Percentiles rank a stretch among this genome's conserved stretches.
Conservation (phyloP, 2,797 vertebrate species). For the Sebastes trivittatus region DNA sequence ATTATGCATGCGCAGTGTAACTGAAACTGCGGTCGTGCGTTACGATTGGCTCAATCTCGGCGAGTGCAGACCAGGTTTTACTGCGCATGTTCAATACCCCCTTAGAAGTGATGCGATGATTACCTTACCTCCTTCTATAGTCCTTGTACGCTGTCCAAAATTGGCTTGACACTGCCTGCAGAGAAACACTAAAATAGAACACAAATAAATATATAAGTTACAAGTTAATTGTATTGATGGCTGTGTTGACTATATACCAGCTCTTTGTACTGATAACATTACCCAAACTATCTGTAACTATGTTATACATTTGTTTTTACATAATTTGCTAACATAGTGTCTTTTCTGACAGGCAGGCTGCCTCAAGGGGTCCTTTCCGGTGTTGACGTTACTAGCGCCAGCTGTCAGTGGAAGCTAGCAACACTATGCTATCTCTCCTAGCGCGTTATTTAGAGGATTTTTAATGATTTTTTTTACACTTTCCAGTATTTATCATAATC, state of each 20-base stretch:
- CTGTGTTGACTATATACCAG: fast-evolving
- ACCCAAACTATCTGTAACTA: fast-evolving
- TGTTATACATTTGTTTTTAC: not conserved
- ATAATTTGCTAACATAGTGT: not conserved
- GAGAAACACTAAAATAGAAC: not conserved
- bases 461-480: not conserved
- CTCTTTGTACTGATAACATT: fast-evolving
- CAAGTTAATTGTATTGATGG: fast-evolving
- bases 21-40: too few relatives aligned
- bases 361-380: slow-evolving; percentile 45
- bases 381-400: slow-evolving; percentile 73
- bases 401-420: slow-evolving; percentile 73
- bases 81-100: too few relatives aligned
- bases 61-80: too few relatives aligned
- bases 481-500: not conserved
- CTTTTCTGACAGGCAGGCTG: slow-evolving; percentile 25
- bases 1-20: too few relatives aligned
- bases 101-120: too few relatives aligned
- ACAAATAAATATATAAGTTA: not conserved
- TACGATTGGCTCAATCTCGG: too few relatives aligned
- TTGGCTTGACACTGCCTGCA: slow-evolving; percentile 45
- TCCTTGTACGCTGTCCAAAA: slow-evolving; percentile 22
- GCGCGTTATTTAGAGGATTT: slow-evolving; percentile 2
- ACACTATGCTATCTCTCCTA: not conserved
- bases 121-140: too few relatives aligned